These are phyloP conservation scores for Haliclona indistincta DNA, from an alignment of 37 sponge, comb jelly and placozoan species.

Conservation along the genomic window DNA sequence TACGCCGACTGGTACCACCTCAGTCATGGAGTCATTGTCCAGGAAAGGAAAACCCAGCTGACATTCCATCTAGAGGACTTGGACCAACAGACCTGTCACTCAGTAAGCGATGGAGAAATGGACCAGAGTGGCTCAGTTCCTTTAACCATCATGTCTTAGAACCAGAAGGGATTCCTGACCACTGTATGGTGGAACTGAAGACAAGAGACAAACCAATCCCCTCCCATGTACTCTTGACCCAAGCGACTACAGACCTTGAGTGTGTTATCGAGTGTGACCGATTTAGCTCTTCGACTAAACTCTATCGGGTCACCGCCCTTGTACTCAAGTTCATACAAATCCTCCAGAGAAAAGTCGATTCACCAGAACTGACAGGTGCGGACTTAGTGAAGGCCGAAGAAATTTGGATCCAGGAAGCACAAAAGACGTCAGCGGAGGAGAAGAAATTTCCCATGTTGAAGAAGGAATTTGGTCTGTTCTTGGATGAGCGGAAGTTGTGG, in stretches of 20 bases:
- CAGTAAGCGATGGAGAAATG: too few species aligned
- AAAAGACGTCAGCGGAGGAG: too few species aligned
- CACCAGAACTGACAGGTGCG: conserved; percentile 11
- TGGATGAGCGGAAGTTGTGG: too few species aligned
- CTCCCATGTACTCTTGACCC: conserved; percentile 1
- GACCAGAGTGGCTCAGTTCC: too few species aligned
- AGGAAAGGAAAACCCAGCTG: too few species aligned
- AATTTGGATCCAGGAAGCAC: conserved; percentile 38
- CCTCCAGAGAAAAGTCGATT: conserved; percentile 21
- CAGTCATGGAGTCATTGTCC: conserved; percentile 23
- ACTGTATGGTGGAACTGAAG: conserved; percentile 25
- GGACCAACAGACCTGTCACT: too few species aligned
- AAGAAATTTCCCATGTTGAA: conserved; percentile 32
- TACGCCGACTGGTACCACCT: conserved; percentile 7
- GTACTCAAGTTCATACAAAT: conserved; percentile 20
- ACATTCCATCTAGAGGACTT: too few species aligned
- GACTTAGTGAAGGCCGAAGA: conserved; percentile 17
- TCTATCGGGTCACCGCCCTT: conserved; percentile 26
- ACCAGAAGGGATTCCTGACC: conserved; percentile 15
- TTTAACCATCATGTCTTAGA: too few species aligned
- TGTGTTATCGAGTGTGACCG: conserved; percentile 13
- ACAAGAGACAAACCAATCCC: background rate
- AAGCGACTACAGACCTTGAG: background rate
- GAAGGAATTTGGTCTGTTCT: conserved; percentile 26
- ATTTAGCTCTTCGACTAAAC: conserved; percentile 26